A percentile compares a stretch with the other conserved stretches of the same genome.
These are phyloP conservation scores for Botia kubotai DNA, from an alignment of 2,797 vertebrate genomes.

Conservation along the genomic window DNA sequence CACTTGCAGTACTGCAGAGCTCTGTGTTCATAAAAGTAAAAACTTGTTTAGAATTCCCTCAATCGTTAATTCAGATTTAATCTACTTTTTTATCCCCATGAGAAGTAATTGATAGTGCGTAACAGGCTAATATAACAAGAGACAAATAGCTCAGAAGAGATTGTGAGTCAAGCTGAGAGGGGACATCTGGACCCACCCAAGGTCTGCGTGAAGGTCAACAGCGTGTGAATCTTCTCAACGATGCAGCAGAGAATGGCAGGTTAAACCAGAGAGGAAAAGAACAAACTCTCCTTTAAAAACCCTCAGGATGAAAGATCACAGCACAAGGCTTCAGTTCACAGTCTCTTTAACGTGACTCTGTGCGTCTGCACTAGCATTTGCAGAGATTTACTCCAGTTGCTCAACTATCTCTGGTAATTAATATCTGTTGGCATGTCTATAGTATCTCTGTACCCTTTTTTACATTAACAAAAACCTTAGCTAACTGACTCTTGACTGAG, in stretches of 20 bases:
- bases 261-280: conserved; percentile 31
- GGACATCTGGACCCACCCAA: conserved; percentile 63
- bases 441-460: conserved; percentile 65
- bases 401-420: conserved; percentile 74
- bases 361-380: conserved; percentile 23
- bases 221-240: conserved; percentile 68
- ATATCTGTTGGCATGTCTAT: conserved; percentile 77
- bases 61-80: conserved; percentile 7
- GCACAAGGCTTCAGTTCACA: background rate
- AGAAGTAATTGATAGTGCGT: conserved; percentile 6
- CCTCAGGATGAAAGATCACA: background rate
- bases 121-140: background rate
- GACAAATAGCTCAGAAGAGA: background rate
- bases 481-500: conserved; percentile 82
- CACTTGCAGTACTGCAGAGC: conserved; percentile 25
- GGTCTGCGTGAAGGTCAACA: conserved; percentile 70
- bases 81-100: background rate
- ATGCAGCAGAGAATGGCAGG: conserved; percentile 55
- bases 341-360: conserved; percentile 28
- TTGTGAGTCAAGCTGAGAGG: conserved; percentile 58
- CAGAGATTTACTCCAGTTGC: conserved; percentile 35
- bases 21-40: conserved; percentile 25
- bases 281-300: background rate
- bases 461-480: conserved; percentile 75
- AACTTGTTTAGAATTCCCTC: conserved; percentile 27